A percentile compares a stretch with the other conserved stretches of the same genome.
phyloP scores from a whole-genome alignment of 2,797 vertebrate genomes.

The Macroramphosus scolopax region DNA sequence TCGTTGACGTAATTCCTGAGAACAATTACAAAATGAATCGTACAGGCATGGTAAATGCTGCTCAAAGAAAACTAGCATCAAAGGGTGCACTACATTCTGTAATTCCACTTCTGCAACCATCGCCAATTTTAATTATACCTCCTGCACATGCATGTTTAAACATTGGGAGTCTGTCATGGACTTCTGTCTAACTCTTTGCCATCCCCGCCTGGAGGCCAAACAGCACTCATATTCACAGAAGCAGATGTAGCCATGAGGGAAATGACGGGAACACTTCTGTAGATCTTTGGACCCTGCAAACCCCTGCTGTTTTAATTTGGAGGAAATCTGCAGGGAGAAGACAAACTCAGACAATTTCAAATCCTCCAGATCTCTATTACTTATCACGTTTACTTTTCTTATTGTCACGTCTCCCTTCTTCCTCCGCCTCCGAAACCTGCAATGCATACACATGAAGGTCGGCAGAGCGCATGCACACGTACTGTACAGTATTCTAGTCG shows the following conservation, averaged over 20 bases:
- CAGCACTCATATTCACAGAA: constrained; percentile 43
- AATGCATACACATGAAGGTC: not conserved
- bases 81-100: constrained; percentile 1
- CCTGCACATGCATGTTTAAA: constrained; percentile 14
- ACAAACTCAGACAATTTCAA: constrained; percentile 39
- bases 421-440: too few species aligned
- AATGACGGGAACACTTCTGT: constrained; percentile 30
- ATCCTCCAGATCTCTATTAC: constrained; percentile 33
- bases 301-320: constrained; percentile 64
- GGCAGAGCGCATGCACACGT: not conserved
- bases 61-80: too few species aligned
- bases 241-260: constrained; percentile 35
- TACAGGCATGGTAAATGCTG: too few species aligned
- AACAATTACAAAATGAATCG: too few species aligned
- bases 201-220: constrained; percentile 1
- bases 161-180: not conserved
- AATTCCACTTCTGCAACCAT: not conserved
- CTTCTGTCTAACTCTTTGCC: constrained; percentile 13
- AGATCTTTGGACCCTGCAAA: constrained; percentile 44
- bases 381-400: constrained; percentile 24
- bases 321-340: constrained; percentile 42
- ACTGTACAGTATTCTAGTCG: not conserved
- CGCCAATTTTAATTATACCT: constrained; percentile 10
- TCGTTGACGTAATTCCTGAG: too few species aligned
- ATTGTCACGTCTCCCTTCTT: too few species aligned